phyloP scores from a whole-genome alignment of 2,797 vertebrate genomes.

The Arremon aurantiirostris region DNA sequence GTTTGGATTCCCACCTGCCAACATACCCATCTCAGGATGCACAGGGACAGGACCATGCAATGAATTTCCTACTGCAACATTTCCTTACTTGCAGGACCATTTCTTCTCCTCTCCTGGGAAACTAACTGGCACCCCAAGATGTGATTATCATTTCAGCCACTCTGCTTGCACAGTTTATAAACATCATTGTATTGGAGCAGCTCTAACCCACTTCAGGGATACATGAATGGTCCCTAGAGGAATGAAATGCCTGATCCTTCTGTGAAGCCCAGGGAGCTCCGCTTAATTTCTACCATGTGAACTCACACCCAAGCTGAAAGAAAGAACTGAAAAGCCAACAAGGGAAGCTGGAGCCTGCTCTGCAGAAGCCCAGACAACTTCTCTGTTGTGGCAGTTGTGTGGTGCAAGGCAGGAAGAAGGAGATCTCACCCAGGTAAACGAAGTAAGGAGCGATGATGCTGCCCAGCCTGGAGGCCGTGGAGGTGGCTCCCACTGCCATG shows the following conservation, averaged over 20 bases:
- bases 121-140: not conserved
- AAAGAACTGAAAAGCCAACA: not conserved
- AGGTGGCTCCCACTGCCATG: conserved; percentile 89
- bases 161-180: accelerated
- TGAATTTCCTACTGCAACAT: not conserved
- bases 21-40: accelerated
- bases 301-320: not conserved
- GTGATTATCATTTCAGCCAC: not conserved
- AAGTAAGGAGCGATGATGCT: conserved; percentile 91
- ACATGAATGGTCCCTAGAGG: not conserved
- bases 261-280: not conserved
- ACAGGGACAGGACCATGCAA: accelerated
- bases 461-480: conserved; percentile 88
- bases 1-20: not conserved
- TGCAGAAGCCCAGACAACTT: not conserved
- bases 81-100: not conserved
- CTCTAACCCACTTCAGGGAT: not conserved
- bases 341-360: not conserved
- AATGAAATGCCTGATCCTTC: not conserved
- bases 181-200: not conserved
- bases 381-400: not conserved
- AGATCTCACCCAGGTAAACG: conserved; percentile 85
- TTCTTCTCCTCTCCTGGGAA: not conserved
- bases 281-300: not conserved
- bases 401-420: not conserved